These are phyloP conservation scores for Ectemnius cavifrons DNA, from an alignment of 2,888 invertebrate genomes.

Conservation along the genomic window DNA sequence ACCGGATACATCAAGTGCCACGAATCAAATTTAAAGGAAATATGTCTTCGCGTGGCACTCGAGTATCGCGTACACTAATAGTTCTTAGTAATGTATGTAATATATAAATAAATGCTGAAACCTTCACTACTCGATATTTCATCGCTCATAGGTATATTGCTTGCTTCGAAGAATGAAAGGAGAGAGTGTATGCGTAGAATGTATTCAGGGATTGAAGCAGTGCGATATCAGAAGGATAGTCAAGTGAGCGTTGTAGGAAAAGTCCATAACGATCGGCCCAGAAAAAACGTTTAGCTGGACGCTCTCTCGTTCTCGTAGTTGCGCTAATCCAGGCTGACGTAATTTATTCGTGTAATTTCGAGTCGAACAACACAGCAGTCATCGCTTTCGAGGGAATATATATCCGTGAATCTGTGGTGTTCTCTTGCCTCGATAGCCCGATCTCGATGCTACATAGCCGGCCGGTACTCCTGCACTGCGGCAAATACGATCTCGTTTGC, in stretches of 20 bases:
- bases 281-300: slow-evolving; percentile 28
- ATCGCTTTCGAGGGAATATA: slow-evolving; percentile 33
- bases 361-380: slow-evolving; percentile 24
- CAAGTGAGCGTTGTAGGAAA: not conserved
- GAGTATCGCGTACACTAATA: too few relatives aligned
- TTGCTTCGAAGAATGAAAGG: too few relatives aligned
- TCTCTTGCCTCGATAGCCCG: slow-evolving; percentile 30
- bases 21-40: too few relatives aligned
- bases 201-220: too few relatives aligned
- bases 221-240: not conserved
- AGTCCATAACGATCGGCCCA: not conserved
- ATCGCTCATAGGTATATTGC: too few relatives aligned
- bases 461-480: slow-evolving; percentile 60
- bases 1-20: too few relatives aligned
- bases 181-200: too few relatives aligned
- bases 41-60: too few relatives aligned
- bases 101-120: too few relatives aligned
- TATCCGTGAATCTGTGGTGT: slow-evolving; percentile 34
- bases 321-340: not conserved
- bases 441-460: slow-evolving; percentile 36
- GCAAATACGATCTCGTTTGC: slow-evolving; percentile 59
- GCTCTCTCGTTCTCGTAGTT: slow-evolving; percentile 23
- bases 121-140: too few relatives aligned
- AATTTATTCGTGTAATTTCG: slow-evolving; percentile 47
- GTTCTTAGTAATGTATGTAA: too few relatives aligned